Base-by-base conservation (phyloP, 2,888 invertebrate species). In the Saturnia pavonia region DNA sequence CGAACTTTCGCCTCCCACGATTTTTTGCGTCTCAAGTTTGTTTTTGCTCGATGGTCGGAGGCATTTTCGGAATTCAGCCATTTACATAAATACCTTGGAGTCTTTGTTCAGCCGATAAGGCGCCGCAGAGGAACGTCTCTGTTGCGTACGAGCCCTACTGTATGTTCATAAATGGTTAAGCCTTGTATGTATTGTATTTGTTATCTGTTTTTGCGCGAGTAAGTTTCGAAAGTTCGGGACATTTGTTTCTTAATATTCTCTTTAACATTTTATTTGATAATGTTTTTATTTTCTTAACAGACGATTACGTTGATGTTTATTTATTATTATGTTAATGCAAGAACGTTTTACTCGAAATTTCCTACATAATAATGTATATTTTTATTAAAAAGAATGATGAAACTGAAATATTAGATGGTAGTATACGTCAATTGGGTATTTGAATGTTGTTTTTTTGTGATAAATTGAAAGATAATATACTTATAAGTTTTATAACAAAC, bases 21-120 rank as follows among this genome's bases (percentile, higher is more conserved):
- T 88, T 91, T 91, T 91, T 88, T 85, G 79, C 79, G 72, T 78
- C 75, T 81, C 83, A 9, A 82, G 85, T 86, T 89, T 89, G 89
- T 91, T 91, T 92, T 92, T 91, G 88, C 84, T 76, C 78, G 82
- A 80, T 82, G 80, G 83, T 84, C 83, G 85, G 83, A 78, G 87
- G 89, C 86, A 91, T 91, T 91, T 91, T 92, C 87, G 91, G 91
- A 90, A 92, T 92, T 88, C 88, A 85, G 84, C 81, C 86, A 92
- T 93, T 93, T 93, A 91, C 93, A 92, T 93, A 93, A 92, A 92
- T 92, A 82, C 91, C 88, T 78, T 76, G 79, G 82, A 82, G 84
- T 85, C 91, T 91, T 91, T 91, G 91, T 91, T 85, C 86, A 90
- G 90, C 90, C 88, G 88, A 89, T 86, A 87, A 88, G 92, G 91